Evolutionary conservation across 1,140 invertebrate genomes (phyloP).

Genomic region (Apis laboriosa): DNA sequence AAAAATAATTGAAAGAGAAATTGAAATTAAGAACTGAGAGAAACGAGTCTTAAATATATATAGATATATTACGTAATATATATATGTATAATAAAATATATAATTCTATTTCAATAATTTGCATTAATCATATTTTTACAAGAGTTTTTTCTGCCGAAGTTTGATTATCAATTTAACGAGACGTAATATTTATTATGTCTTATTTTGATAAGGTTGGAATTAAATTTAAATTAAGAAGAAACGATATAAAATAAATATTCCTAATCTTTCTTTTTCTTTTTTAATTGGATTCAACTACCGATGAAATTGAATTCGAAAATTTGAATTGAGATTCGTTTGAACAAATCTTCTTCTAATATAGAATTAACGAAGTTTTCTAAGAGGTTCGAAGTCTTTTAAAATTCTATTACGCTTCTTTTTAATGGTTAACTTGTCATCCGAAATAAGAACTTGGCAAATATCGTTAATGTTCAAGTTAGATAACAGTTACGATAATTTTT

Average conservation of each 20-base stretch:
- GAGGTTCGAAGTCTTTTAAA: not conserved
- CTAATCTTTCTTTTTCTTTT: too few species aligned
- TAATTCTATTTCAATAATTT: too few species aligned
- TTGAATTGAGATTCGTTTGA: too few species aligned
- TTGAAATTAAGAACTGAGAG: too few species aligned
- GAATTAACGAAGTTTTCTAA: not conserved
- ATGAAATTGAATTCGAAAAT: not conserved
- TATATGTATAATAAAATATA: too few species aligned
- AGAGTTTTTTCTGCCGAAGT: too few species aligned
- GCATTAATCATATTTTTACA: too few species aligned
- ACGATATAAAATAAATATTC: not conserved
- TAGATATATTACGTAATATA: too few species aligned
- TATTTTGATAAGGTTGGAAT: not conserved
- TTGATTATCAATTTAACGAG: too few species aligned
- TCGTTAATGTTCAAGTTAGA: not conserved
- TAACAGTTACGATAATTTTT: conserved; percentile 14
- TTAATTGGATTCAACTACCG: not conserved
- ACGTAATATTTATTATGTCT: not conserved
- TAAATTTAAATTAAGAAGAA: not conserved
- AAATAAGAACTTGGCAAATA: not conserved
- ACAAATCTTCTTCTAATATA: not conserved
- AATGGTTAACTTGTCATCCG: not conserved
- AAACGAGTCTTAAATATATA: too few species aligned
- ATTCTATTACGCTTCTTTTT: not conserved
- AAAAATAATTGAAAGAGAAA: too few species aligned